A percentile compares a stretch with the other conserved stretches of the same genome.
Evolutionary conservation across 2,113 vertebrate species (phyloP).

Genomic region (Cacatua alba): DNA sequence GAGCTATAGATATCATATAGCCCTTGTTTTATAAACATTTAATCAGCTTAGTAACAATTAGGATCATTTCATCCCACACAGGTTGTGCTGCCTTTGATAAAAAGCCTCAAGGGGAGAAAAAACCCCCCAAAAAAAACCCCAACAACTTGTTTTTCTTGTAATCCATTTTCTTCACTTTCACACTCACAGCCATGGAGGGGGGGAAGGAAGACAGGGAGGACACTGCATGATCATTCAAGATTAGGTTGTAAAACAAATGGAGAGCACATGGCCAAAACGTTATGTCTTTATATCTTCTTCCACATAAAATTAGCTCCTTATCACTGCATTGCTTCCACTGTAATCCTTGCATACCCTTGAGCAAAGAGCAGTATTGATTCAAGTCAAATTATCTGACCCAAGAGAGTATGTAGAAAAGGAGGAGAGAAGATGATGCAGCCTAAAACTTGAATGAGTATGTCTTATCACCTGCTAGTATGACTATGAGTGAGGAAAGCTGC

Average conservation of each 20-base stretch:
- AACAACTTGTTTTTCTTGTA: neutral
- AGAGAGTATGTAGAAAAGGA: neutral
- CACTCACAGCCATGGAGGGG: neutral
- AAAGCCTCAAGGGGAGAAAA: neutral
- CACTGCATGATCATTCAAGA: neutral
- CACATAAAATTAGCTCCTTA: neutral
- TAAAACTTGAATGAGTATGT: neutral
- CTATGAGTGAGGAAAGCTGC: neutral
- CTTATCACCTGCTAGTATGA: neutral
- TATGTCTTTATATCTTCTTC: neutral
- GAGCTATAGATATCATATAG: neutral
- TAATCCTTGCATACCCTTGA: neutral
- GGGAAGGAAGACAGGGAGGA: neutral
- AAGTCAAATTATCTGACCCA: neutral
- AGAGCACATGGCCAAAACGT: neutral
- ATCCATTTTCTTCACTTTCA: neutral
- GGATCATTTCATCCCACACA: neutral
- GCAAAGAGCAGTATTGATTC: neutral
- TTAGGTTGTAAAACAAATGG: neutral
- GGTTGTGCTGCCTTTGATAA: neutral
- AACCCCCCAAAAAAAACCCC: too few relatives aligned
- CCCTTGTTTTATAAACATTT: constrained; percentile 4
- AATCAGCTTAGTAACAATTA: neutral
- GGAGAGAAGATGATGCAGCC: neutral
- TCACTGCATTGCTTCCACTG: neutral